phyloP scores from a whole-genome alignment of 2,888 invertebrate species.

The Metalampra italica region DNA sequence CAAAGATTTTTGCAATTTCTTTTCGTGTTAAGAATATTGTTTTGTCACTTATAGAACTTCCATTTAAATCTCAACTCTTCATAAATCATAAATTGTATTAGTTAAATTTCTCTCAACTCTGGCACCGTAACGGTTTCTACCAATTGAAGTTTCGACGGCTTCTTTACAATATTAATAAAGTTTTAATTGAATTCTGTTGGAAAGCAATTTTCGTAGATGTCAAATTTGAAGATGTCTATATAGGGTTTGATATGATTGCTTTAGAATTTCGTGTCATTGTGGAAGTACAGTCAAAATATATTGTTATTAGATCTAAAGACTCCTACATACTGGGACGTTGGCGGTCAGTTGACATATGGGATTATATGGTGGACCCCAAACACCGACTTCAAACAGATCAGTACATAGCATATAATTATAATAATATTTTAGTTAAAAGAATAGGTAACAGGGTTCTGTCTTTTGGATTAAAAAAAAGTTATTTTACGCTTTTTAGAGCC shows the following conservation, averaged over 20 bases:
- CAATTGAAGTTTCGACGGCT: slow-evolving; percentile 56
- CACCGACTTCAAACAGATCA: too few relatives aligned
- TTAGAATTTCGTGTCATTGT: slow-evolving; percentile 17
- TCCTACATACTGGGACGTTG: too few relatives aligned
- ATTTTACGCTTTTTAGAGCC: too few relatives aligned
- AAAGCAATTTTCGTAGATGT: slow-evolving; percentile 59
- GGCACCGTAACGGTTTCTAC: slow-evolving; percentile 58
- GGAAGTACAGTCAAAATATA: neutral
- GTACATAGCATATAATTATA: too few relatives aligned
- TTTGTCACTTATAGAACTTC: neutral
- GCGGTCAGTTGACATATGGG: too few relatives aligned
- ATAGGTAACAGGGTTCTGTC: too few relatives aligned
- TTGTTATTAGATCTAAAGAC: too few relatives aligned
- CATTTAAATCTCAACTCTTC: slow-evolving; percentile 27
- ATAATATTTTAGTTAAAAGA: too few relatives aligned
- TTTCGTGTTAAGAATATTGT: neutral
- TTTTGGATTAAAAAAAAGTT: too few relatives aligned
- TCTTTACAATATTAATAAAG: slow-evolving; percentile 73
- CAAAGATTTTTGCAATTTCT: too few relatives aligned
- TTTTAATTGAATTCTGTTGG: slow-evolving; percentile 71
- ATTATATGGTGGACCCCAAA: too few relatives aligned
- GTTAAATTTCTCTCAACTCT: slow-evolving; percentile 55
- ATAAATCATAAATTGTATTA: slow-evolving; percentile 68
- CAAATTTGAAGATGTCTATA: slow-evolving; percentile 31
- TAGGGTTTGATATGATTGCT: slow-evolving; percentile 21